Evolutionary conservation across 2,888 invertebrate species (phyloP), one percentile per base, ranked within the genome.

Genomic region (Cephus sareptanus): DNA sequence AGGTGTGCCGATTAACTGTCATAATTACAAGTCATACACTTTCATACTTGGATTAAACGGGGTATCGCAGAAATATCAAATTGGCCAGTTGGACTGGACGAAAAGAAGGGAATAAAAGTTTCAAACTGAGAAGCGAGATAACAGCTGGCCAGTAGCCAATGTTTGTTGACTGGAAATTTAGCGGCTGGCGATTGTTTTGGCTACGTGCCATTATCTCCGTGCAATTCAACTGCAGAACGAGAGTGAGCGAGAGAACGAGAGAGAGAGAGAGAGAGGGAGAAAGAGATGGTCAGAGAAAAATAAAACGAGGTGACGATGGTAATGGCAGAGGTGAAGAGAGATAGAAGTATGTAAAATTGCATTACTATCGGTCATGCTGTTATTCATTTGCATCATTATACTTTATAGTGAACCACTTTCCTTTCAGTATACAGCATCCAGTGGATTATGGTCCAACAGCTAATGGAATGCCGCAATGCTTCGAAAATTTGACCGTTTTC

Each of bases 151-250:
- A 31, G 12, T 74, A 75, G 87, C 90, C 90, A 89, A 86, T 88
- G 88, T 90, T 90, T 90, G 90, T 90, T 90, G 90, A 90, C 90
- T 90, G 88, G 89, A 89, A 90, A 89, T 90, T 90, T 89, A 89
- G 87, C 87, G 87, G 85, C 86, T 80, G 85, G 85, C 89, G 87
- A 90, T 90, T 90, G 89, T 90, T 89, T 90, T 90, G 90, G 90
- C 90, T 79, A 77, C 56, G 81, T 89, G 90, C 90, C 90, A 89
- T 90, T 89, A 88, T 89, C 85, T 85, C 33, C 81, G 35, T 77
- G 68, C 73, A 75, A 76, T 79, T 76, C 70, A 75, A 78, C 80
- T 75, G 33, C 71, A 71, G 74, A 68, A 68, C 4, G 75, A 30
- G 79, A 73, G 79, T 71, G 68, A 30, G 34, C 3, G 34, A n/a